Base-by-base conservation (phyloP, 1,140 invertebrate species). In the Prorops nasuta region DNA sequence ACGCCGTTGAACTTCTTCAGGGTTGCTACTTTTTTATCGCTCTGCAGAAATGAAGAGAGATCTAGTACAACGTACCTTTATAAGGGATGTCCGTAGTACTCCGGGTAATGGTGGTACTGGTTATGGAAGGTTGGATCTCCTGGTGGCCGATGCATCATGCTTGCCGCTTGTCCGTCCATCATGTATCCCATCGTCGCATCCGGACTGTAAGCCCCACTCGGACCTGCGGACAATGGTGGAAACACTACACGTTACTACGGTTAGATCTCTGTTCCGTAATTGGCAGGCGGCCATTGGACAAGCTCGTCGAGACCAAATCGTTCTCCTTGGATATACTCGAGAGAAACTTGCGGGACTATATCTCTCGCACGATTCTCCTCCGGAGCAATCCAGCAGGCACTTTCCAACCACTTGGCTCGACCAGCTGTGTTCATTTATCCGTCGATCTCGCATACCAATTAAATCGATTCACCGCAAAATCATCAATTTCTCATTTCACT, bases 181-280 rank as follows among this genome's bases (percentile, higher is more conserved):
- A 94, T 94, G 84, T 96, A 96, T 65, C 92, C 90, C 89, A 96
- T 94, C 69, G 87, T 85, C 64, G 89, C 89, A 72, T 96, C 94
- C 55, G 93, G 93, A 83, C 92, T 94, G 81, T 96, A 96, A 46
- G 90, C 90, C 71, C 92, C 91, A 80, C 91, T 92, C 76, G 92
- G 91, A 80, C 90, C 90, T 83, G 90, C 88, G 79, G 91, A 89
- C 69, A 78, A 76, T 69, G 89, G 89, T 73, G 86, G 86, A 83
- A 91, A 92, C 72, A 92, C 89, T 92, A 85, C 80, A 74, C 74
- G 76, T 80, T 78, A 81, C 68, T 76, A 74, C 49, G 74, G 77
- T 81, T 76, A 79, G 72, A 76, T 67, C 73, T 60, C 77, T 71
- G 76, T 72, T 69, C 76, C 63, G 51, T 46, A 58, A 56, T 67